Conservation (phyloP, 2,113 vertebrate species). For the Camelus bactrianus region DNA sequence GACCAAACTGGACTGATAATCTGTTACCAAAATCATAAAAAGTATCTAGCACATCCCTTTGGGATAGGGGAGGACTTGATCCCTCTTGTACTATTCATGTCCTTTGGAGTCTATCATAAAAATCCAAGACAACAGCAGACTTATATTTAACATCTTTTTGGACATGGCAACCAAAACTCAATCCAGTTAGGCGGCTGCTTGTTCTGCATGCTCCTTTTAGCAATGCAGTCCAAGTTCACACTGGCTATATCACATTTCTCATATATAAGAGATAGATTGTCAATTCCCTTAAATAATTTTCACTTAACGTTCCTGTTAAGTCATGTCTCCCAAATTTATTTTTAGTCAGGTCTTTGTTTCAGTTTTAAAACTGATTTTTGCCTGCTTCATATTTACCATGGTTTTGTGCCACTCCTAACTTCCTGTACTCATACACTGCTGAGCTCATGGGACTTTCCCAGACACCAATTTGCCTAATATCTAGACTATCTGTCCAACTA, state of each 20-base stretch:
- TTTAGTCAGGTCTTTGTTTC: conserved; percentile 25
- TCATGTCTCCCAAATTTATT: background rate
- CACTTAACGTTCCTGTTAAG: background rate
- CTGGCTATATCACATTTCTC: background rate
- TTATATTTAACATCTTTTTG: background rate
- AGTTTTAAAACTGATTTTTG: conserved; percentile 14
- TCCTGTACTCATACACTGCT: background rate
- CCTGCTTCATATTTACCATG: background rate
- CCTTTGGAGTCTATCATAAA: background rate
- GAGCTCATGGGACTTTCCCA: background rate
- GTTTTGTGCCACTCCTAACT: background rate
- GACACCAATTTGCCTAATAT: background rate
- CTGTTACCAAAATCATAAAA: background rate
- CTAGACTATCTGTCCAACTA: background rate
- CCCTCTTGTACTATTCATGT: background rate
- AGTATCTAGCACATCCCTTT: background rate
- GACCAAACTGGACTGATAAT: background rate
- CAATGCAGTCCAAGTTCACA: background rate
- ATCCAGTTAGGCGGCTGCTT: background rate
- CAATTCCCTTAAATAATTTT: background rate
- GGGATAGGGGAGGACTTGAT: background rate
- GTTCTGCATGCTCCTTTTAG: background rate
- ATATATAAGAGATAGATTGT: background rate
- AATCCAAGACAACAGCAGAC: background rate
- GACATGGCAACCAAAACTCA: background rate